Evolutionary conservation across 2,888 invertebrate species (phyloP), one percentile per base, ranked within the genome.

Genomic region (Chamaedrilus cognettii): DNA sequence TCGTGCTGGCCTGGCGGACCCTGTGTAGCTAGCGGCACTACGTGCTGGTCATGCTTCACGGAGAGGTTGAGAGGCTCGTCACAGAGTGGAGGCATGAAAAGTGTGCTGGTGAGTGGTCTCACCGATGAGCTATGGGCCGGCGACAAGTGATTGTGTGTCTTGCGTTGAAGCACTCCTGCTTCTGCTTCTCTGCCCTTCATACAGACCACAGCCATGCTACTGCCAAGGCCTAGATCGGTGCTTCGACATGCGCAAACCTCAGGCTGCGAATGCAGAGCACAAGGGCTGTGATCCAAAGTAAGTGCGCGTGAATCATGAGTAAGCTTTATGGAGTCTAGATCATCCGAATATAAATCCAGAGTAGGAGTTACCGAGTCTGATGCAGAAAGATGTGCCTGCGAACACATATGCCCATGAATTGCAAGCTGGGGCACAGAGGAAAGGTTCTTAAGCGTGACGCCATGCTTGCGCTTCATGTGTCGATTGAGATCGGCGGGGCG

Each of bases 401-500:
- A 42, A n/a, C n/a, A n/a, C n/a, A n/a, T n/a, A n/a, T n/a, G n/a
- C n/a, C n/a, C n/a, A n/a, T n/a, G n/a, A n/a, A n/a, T n/a, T 7
- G 42, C 42, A 42, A 42, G 11, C 15, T 19, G 55, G 11, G 55
- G 55, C 15, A 52, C 55, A 42, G 11, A 15, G 26, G 28, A 30
- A 11, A 62, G 31, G 15, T 79, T 78, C 51, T 75, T 72, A 62
- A 79, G 68, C 30, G 75, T 71, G 32, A 76, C 71, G 33, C 77
- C 77, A 67, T 82, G 82, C 57, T 80, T 82, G 26, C 76, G 70
- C 65, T 79, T 80, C 77, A 81, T 77, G 71, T 82, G 82, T 3
- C 80, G 71, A 60, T 80, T 80, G 52, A 82, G 71, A 67, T 82
- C 82, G 5, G 79, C 77, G 0, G 78, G 75, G n/a, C 80, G 68